phyloP scores from a whole-genome alignment of 2,797 vertebrate genomes.

The Xiphorhynchus erythropygius region DNA sequence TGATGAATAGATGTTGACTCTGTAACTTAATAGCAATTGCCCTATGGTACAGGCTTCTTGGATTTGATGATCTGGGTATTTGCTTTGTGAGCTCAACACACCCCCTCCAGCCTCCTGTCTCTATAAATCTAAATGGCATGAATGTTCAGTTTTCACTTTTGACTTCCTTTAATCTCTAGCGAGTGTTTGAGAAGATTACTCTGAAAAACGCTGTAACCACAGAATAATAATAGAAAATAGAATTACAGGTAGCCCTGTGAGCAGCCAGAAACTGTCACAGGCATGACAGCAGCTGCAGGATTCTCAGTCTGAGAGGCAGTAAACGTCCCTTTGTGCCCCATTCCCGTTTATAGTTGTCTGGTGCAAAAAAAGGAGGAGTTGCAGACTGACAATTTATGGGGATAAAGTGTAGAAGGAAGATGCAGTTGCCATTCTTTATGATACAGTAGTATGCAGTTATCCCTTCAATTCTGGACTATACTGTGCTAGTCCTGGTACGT shows the following conservation, averaged over 20 bases:
- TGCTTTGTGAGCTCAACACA: conserved; percentile 59
- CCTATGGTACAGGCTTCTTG: conserved; percentile 42
- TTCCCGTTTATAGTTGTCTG: neutral
- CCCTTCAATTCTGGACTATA: neutral
- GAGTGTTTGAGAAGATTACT: conserved; percentile 55
- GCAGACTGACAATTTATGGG: neutral
- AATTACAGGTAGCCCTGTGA: conserved; percentile 33
- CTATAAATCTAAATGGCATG: conserved; percentile 22
- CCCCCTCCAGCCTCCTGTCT: conserved; percentile 23
- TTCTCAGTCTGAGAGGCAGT: neutral
- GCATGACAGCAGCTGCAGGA: neutral
- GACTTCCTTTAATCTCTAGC: conserved; percentile 53
- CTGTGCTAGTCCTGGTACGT: neutral
- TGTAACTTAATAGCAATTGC: conserved; percentile 68
- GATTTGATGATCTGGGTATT: conserved; percentile 55
- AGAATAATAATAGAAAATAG: conserved; percentile 25
- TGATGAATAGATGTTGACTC: conserved; percentile 72
- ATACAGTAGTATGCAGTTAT: neutral
- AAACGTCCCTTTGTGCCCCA: neutral
- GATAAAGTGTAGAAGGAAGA: neutral
- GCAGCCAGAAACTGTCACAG: conserved; percentile 2
- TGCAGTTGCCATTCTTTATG: neutral
- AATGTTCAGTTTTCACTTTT: conserved; percentile 64
- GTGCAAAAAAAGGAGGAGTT: neutral
- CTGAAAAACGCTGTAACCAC: conserved; percentile 26